Evolutionary conservation across 2,888 invertebrate genomes (phyloP).

Genomic region (Platerodrilus igneus): DNA sequence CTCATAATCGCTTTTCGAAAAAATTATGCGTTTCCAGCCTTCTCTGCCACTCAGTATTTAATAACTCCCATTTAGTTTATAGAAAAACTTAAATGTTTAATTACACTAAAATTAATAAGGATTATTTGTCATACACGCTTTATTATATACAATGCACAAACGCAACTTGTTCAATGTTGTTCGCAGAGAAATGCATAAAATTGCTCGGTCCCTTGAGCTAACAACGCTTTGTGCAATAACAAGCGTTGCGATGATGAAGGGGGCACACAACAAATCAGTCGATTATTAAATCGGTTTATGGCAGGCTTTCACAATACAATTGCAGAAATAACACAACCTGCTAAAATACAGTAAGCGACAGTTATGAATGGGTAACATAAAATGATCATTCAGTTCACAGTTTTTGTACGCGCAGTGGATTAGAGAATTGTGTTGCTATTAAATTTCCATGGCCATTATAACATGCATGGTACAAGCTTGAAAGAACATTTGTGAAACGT

Average conservation of each 20-base stretch:
- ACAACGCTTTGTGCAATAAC: slow-evolving; percentile 42
- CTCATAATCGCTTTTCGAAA: too few species aligned
- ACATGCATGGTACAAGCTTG: slow-evolving; percentile 31
- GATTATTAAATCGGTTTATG: slow-evolving; percentile 42
- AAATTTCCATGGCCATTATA: slow-evolving; percentile 43
- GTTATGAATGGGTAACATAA: slow-evolving; percentile 40
- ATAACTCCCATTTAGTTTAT: too few species aligned
- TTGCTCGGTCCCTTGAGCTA: slow-evolving; percentile 36
- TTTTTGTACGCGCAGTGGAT: slow-evolving; percentile 38
- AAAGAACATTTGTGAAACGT: too few species aligned
- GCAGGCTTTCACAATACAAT: slow-evolving; percentile 36
- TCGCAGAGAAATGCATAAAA: slow-evolving; percentile 29
- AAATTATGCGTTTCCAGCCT: too few species aligned
- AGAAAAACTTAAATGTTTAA: too few species aligned
- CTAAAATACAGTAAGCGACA: slow-evolving; percentile 37
- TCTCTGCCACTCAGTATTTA: too few species aligned
- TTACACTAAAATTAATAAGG: too few species aligned
- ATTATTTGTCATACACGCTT: slow-evolving; percentile 21
- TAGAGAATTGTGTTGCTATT: slow-evolving; percentile 41
- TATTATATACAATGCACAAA: slow-evolving; percentile 16
- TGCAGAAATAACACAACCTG: slow-evolving; percentile 38
- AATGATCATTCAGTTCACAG: slow-evolving; percentile 42
- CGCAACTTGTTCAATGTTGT: slow-evolving; percentile 22
- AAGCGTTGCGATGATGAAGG: slow-evolving; percentile 40
- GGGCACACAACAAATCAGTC: slow-evolving; percentile 41